Evolutionary conservation across 2,797 vertebrate genomes (phyloP), one percentile per base, ranked within the genome.

Genomic region (Sebastes variabilis): DNA sequence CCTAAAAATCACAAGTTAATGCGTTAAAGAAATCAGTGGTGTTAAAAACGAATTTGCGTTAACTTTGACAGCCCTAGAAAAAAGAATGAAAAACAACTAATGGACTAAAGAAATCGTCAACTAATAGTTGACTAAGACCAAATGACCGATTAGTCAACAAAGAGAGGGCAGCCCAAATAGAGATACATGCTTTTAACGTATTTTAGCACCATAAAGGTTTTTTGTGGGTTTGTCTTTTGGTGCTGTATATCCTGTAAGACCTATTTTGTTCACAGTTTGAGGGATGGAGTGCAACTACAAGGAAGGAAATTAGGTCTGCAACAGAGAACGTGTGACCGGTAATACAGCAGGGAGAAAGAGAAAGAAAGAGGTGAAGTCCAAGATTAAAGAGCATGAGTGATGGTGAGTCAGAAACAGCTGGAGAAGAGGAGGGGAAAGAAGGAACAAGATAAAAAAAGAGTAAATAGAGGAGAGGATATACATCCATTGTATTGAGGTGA

Each of bases 351-450:
- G 32, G 46, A 34, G n/a, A 68, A 42, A 20, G 38, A 16, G 25
- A 30, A 32, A 16, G 54, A 54, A 30, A 64, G 24, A 46, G 61
- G 49, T 55, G 1, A 54, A 81, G 59, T 62, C 34, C 29, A 34
- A 76, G 52, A 83, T 81, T 84, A 75, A 77, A 89, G 34, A 61
- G 42, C 13, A 27, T 24, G 56, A 73, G 54, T 66, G 64, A 86
- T 52, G 36, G 27, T 55, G 75, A 68, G 64, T 38, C 0, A 9
- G 36, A 52, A 64, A 73, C 18, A 74, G 59, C 46, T 1, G 10
- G 52, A 62, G 46, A 34, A 49, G 13, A 30, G 16, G 20, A 4
- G 11, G 24, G 3, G 1, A 27, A 54, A 58, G 25, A 25, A 24
- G 13, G 13, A 18, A 30, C 60, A 71, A 5, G 12, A 68, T 54